phyloP scores from a whole-genome alignment of 1,140 invertebrate species.

The Anagrus nilaparvatae region DNA sequence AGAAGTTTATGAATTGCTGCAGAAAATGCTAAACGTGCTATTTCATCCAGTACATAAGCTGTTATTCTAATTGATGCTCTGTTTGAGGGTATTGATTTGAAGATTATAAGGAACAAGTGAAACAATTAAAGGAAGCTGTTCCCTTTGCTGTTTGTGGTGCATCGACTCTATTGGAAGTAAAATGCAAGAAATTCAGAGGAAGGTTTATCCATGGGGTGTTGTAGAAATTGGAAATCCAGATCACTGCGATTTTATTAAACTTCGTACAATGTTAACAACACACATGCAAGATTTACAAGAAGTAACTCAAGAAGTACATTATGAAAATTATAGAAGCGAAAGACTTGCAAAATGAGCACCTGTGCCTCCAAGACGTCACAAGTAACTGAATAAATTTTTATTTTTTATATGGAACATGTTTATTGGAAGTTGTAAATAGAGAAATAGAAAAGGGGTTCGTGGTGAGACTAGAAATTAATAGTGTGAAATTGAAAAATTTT shows the following conservation, averaged over 20 bases:
- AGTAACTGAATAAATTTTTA: too few relatives aligned
- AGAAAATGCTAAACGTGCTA: constrained; percentile 67
- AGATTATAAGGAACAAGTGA: constrained; percentile 89
- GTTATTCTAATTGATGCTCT: constrained; percentile 62
- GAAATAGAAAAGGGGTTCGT: too few relatives aligned
- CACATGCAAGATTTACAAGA: constrained; percentile 96
- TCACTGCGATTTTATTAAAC: constrained; percentile 97
- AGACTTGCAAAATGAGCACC: constrained; percentile 71
- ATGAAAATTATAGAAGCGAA: constrained; percentile 91
- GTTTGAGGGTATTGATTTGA: constrained; percentile 64
- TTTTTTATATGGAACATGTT: too few relatives aligned
- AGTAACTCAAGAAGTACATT: constrained; percentile 91
- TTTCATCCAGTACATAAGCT: constrained; percentile 62
- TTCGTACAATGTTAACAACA: constrained; percentile 94
- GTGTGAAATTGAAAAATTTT: too few relatives aligned
- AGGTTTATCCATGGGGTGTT: constrained; percentile 94
- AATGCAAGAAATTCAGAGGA: constrained; percentile 80
- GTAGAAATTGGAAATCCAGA: constrained; percentile 99
- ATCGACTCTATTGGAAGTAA: constrained; percentile 82
- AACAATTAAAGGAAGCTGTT: constrained; percentile 82
- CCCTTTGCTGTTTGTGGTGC: constrained; percentile 99
- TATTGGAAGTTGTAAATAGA: too few relatives aligned
- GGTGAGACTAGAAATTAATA: too few relatives aligned
- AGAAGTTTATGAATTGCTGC: constrained; percentile 50
- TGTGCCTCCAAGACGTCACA: constrained; percentile 55